Evolutionary conservation across 2,113 vertebrate genomes (phyloP).

Genomic region (Ictalurus punctatus): DNA sequence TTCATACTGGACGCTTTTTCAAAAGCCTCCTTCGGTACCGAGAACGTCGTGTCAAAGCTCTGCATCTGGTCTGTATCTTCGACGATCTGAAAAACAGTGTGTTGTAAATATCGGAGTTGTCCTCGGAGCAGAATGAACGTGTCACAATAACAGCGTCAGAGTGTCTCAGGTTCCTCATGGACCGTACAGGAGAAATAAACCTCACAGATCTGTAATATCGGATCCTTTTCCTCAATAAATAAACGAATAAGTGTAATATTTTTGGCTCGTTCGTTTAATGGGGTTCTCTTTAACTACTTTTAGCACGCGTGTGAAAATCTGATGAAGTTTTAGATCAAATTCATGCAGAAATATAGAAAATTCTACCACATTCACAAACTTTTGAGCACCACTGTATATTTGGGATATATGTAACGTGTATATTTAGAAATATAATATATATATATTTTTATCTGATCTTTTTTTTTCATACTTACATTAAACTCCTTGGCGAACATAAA

Average conservation of each 20-base stretch:
- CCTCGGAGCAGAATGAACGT: not conserved
- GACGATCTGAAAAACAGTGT: constrained; percentile 58
- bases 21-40: constrained; percentile 62
- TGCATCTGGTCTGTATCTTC: rapidly evolving
- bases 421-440: not conserved
- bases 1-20: rapidly evolving
- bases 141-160: not conserved
- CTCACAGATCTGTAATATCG: no score
- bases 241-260: no score
- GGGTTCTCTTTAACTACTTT: no score
- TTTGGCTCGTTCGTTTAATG: no score
- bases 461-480: constrained; percentile 7
- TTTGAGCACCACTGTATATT: no score
- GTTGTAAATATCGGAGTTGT: not conserved
- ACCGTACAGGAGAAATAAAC: no score
- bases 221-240: no score
- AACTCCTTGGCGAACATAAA: not conserved
- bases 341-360: no score
- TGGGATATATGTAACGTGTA: not conserved
- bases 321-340: no score
- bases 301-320: no score
- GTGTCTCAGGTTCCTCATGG: not conserved
- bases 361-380: no score
- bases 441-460: not conserved
- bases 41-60: constrained; percentile 8